Percentiles rank a stretch among this genome's conserved stretches.
Conservation (phyloP, 2,797 vertebrate species). For the Otus scops region DNA sequence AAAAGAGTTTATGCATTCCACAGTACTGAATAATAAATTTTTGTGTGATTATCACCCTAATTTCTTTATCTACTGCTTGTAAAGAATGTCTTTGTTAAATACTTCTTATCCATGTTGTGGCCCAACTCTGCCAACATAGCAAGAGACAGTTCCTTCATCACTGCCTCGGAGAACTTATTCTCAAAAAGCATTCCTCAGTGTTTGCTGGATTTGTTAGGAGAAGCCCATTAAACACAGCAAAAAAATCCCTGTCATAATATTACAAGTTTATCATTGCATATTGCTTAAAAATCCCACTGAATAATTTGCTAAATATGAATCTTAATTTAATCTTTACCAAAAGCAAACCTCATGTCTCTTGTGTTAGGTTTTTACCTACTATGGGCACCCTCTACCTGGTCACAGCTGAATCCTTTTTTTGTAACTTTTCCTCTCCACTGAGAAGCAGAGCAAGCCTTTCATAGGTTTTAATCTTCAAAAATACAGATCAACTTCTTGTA, state of each 20-base stretch:
- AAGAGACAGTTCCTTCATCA: background rate
- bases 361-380: background rate
- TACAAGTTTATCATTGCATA: background rate
- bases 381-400: background rate
- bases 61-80: background rate
- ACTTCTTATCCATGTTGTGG: background rate
- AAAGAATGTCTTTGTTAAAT: background rate
- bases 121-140: background rate
- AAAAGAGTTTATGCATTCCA: background rate
- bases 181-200: background rate
- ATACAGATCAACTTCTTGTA: background rate
- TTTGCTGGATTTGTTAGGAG: background rate
- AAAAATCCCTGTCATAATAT: background rate
- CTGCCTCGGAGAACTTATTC: background rate
- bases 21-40: background rate
- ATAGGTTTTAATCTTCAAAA: background rate
- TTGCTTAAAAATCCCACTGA: background rate
- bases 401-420: background rate
- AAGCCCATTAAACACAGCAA: background rate
- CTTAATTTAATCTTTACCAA: background rate
- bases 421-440: background rate
- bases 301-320: background rate
- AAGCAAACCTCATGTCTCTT: background rate
- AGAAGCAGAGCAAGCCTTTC: background rate
- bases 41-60: background rate